phyloP scores from a whole-genome alignment of 2,888 invertebrate species.

The Ecliptopera silaceata region DNA sequence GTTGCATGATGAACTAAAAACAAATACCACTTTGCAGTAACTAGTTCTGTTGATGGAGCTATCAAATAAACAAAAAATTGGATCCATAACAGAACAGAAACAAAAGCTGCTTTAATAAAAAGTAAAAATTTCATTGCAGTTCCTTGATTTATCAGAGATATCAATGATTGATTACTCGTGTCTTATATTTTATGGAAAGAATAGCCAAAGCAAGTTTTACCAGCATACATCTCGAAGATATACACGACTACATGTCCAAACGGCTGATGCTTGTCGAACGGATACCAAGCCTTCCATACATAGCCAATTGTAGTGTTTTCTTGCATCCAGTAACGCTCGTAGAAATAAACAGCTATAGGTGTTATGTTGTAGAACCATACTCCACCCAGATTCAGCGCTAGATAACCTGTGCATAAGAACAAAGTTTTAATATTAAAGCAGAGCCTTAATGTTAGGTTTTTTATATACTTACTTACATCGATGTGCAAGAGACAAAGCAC shows the following conservation, averaged over 20 bases:
- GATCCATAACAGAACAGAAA: neutral
- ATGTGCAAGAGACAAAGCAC: conserved; percentile 62
- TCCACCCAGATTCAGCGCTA: conserved; percentile 59
- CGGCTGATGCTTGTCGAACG: conserved; percentile 68
- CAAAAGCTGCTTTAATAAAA: neutral
- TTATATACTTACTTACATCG: conserved; percentile 49
- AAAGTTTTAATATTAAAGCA: too few species aligned
- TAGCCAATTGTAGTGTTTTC: conserved; percentile 58
- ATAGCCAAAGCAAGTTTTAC: conserved; percentile 38
- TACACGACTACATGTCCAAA: conserved; percentile 65
- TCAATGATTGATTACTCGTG: neutral
- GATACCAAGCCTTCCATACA: conserved; percentile 76
- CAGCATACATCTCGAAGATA: conserved; percentile 70
- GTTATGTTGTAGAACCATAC: conserved; percentile 74
- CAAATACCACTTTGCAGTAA: conserved; percentile 46
- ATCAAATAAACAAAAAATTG: conserved; percentile 19
- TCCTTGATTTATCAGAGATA: too few species aligned
- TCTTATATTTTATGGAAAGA: neutral
- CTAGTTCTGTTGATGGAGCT: conserved; percentile 34
- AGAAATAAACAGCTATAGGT: conserved; percentile 62
- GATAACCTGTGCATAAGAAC: conserved; percentile 58
- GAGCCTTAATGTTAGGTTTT: too few species aligned
- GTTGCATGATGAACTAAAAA: conserved; percentile 52
- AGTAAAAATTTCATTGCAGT: too few species aligned
- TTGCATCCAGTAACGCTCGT: conserved; percentile 47